Base-by-base conservation (phyloP, 1,140 invertebrate genomes). In the Listronotus oregonensis region DNA sequence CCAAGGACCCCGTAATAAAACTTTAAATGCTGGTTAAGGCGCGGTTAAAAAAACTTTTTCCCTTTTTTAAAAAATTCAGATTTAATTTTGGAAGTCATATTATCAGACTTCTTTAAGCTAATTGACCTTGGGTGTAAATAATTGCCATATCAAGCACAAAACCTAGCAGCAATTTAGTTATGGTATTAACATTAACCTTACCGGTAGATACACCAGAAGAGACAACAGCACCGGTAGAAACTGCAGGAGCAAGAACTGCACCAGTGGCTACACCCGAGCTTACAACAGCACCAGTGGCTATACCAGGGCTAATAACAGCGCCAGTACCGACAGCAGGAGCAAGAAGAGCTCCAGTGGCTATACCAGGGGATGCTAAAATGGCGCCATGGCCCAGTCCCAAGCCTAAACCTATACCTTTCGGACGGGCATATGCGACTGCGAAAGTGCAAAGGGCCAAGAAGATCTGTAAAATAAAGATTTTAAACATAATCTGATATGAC, bases 401-500 rank as follows among this genome's bases (percentile, higher is more conserved):
- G 12, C 43, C 57, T 31, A 59, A 49, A 32, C 47, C 59, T 11
- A 61, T 9, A 15, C 59, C 59, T 14, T 47, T 32, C 9, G 59
- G 59, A 31, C 11, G 18, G 17, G 59, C 59, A n/a, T 39, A 17
- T 34, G 59, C 39, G 10, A 43, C 47, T n/a, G 64, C 21, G 37
- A 61, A 3, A 37, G 21, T 27, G 12, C 44, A 43, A 21, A 60
- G 43, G 9, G 50, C 37, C n/a, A 59, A 14, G n/a, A 66, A 55
- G 15, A 66, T 60, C 64, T 66, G 43, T 0, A 34, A 54, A 47
- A 34, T 12, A 50, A 47, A 50, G 17, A 57, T 21, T 34, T 47
- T 39, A 50, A 21, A n/a, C 2, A 11, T 11, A 12, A 32, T 59
- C 21, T 27, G 11, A 14, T 37, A 10, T 37, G 34, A 1, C 7